Conservation (phyloP, 2,797 vertebrate species). For the Urosaurus nigricauda region DNA sequence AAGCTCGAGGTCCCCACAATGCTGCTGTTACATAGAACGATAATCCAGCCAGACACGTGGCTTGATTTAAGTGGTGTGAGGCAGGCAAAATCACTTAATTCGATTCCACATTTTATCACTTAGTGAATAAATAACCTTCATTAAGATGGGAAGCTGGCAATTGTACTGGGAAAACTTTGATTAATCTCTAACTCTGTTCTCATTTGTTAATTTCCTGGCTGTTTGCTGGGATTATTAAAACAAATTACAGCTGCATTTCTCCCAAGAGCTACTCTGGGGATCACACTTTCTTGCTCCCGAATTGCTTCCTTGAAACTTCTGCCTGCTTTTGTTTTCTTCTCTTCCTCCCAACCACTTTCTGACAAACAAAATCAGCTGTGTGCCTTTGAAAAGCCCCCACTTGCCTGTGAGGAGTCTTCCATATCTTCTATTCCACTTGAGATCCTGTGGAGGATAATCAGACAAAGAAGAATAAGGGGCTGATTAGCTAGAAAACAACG, state of each 20-base stretch:
- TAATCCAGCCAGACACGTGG: conserved; percentile 35
- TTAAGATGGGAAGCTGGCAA: conserved; percentile 63
- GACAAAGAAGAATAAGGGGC: conserved; percentile 46
- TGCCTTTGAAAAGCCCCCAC: not conserved
- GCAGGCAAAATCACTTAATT: conserved; percentile 63
- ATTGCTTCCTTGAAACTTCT: not conserved
- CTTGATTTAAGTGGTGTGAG: conserved; percentile 50
- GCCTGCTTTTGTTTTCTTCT: conserved; percentile 21
- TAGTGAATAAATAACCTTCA: conserved; percentile 84
- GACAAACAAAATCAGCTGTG: conserved; percentile 42
- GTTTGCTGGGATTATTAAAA: conserved; percentile 70
- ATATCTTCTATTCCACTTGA: conserved; percentile 26
- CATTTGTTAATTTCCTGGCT: conserved; percentile 71
- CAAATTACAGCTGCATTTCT: conserved; percentile 58
- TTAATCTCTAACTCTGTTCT: conserved; percentile 70
- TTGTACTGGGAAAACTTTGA: conserved; percentile 67
- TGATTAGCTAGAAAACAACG: conserved; percentile 51
- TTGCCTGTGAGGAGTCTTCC: conserved; percentile 22
- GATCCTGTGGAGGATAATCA: conserved; percentile 44
- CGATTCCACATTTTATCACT: conserved; percentile 61
- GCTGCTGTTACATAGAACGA: conserved; percentile 43
- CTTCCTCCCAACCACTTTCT: conserved; percentile 18
- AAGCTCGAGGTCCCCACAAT: not conserved
- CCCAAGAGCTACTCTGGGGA: not conserved
- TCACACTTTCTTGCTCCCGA: not conserved